These are phyloP conservation scores for Siderastrea siderea DNA, from an alignment of 92 coral and sea anemone genomes.

Conservation along the genomic window DNA sequence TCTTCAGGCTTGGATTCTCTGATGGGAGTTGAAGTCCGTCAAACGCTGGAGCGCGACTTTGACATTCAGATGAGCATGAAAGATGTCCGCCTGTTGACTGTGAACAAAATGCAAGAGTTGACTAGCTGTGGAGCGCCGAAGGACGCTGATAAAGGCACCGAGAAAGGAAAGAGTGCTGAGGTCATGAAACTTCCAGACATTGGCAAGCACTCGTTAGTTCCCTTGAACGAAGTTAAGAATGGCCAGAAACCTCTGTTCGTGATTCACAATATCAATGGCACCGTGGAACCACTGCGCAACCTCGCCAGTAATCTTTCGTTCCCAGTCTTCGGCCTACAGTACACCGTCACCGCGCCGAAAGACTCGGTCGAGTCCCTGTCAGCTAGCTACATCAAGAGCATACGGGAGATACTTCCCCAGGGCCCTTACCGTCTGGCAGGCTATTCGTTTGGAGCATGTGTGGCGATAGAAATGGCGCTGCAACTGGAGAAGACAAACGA, in stretches of 20 bases:
- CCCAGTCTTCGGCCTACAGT: constrained; percentile 83
- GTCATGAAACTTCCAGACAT: constrained; percentile 32
- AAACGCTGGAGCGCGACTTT: constrained; percentile 88
- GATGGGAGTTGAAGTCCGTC: constrained; percentile 91
- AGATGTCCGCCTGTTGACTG: constrained; percentile 84
- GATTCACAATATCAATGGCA: constrained; percentile 84
- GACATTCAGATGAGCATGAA: constrained; percentile 85
- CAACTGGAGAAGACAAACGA: constrained; percentile 89
- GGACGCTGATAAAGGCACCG: constrained; percentile 32
- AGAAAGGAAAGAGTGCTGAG: constrained; percentile 7
- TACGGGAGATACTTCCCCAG: constrained; percentile 71
- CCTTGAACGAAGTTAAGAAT: constrained; percentile 74
- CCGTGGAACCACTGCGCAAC: constrained; percentile 77
- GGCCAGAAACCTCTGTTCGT: constrained; percentile 78
- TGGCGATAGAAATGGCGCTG: constrained; percentile 87
- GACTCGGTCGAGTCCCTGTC: constrained; percentile 73
- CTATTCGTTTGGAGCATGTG: constrained; percentile 89
- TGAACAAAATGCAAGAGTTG: constrained; percentile 80
- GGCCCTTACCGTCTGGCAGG: constrained; percentile 85
- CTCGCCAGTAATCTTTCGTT: constrained; percentile 73
- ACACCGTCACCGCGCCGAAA: constrained; percentile 72
- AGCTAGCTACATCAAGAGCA: constrained; percentile 67
- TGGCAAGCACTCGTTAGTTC: constrained; percentile 49
- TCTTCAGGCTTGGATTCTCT: constrained; percentile 83
- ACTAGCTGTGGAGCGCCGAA: constrained; percentile 53